These are phyloP conservation scores for Probaryconus sp. DNA, from an alignment of 1,140 invertebrate species.

Conservation along the genomic window DNA sequence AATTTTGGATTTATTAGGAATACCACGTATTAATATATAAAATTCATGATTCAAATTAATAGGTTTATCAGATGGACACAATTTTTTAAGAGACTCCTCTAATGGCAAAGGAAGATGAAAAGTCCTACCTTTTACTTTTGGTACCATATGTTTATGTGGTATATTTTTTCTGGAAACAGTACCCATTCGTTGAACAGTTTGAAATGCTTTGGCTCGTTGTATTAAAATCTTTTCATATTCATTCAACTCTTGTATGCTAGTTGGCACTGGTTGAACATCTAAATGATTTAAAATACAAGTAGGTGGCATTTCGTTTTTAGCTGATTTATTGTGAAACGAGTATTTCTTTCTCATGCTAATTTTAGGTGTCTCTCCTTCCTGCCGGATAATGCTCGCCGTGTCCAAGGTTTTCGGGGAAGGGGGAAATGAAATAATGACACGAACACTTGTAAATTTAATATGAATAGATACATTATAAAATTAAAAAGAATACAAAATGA, in stretches of 20 bases:
- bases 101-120: slow-evolving; percentile 69
- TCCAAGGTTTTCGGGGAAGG: too few species aligned
- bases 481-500: too few species aligned
- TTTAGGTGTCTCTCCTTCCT: too few species aligned
- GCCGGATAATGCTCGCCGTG: too few species aligned
- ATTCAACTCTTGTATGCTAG: slow-evolving; percentile 28
- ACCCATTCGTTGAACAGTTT: slow-evolving; percentile 63
- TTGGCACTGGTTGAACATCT: neutral
- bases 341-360: too few species aligned
- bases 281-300: slow-evolving; percentile 43
- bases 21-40: slow-evolving; percentile 57
- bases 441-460: too few species aligned
- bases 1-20: slow-evolving; percentile 29
- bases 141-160: slow-evolving; percentile 44
- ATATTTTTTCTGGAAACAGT: slow-evolving; percentile 64
- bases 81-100: slow-evolving; percentile 62
- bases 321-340: slow-evolving; percentile 17
- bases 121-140: slow-evolving; percentile 64
- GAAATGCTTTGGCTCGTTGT: slow-evolving; percentile 69
- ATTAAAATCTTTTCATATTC: slow-evolving; percentile 65
- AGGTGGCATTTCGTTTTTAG: slow-evolving; percentile 26
- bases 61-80: slow-evolving; percentile 43
- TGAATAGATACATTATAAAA: too few species aligned
- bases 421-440: too few species aligned
- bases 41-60: slow-evolving; percentile 61